A percentile compares a stretch with the other conserved stretches of the same genome.
These are phyloP conservation scores for Thysanoteuthis rhombus DNA, from an alignment of 2,888 invertebrate species.

Conservation along the genomic window DNA sequence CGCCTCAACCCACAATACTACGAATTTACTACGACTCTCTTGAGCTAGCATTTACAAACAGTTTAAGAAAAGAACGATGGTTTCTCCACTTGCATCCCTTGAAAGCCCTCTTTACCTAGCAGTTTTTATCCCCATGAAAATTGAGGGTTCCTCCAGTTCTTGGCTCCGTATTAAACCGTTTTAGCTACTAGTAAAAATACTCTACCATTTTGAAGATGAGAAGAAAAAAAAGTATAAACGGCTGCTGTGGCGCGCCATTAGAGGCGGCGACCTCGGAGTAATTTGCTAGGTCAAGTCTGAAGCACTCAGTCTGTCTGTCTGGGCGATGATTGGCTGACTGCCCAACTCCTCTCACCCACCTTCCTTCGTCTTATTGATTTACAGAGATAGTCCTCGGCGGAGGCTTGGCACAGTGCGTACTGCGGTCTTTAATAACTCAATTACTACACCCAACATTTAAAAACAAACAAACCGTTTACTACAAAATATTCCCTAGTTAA, in stretches of 20 bases:
- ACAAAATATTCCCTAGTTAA: neutral
- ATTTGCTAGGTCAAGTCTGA: neutral
- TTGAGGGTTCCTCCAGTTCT: too few species aligned
- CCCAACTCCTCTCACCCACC: neutral
- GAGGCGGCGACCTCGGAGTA: conserved; percentile 12
- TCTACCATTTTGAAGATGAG: too few species aligned
- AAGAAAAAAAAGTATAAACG: neutral
- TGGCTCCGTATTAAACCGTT: too few species aligned
- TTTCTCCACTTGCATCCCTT: too few species aligned
- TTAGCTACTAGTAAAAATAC: too few species aligned
- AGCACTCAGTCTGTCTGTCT: neutral
- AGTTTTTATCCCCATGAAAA: too few species aligned
- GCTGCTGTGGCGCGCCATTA: neutral
- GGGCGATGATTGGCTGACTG: neutral
- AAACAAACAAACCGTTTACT: neutral
- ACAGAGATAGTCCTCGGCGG: neutral
- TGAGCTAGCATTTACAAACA: neutral
- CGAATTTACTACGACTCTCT: neutral
- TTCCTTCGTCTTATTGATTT: neutral
- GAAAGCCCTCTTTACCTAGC: too few species aligned
- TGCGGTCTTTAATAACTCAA: neutral
- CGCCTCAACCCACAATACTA: neutral
- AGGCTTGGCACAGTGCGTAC: neutral
- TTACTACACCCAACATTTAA: neutral
- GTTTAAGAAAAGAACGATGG: neutral